Base-by-base conservation (phyloP, 2,888 invertebrate species). In the Cinara cedri region DNA sequence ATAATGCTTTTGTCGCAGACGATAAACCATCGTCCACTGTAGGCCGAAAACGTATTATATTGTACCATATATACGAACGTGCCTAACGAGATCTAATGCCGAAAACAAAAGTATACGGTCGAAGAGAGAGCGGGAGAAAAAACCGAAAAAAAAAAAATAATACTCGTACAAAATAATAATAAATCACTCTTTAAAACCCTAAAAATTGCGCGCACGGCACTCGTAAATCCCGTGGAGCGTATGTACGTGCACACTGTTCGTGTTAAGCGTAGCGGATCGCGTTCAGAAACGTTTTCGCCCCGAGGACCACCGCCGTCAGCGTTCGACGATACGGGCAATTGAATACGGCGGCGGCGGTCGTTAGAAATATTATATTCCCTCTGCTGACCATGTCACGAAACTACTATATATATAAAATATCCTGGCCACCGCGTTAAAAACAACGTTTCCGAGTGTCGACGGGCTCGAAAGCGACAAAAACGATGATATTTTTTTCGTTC, bases 391-490 rank as follows among this genome's bases (percentile, higher is more conserved):
- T 6, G 34, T 34, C 34, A n/a, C n/a, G 34, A 6, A 3, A 34
- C 34, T 34, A 34, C 3, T 34, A 34, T 34, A 34, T 60, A 60
- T 14, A 57, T 21, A 49, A n/a, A n/a, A 9, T 51, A 57, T 57
- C 13, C 3, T 8, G 16, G 8, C 1, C 14, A 1, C 16, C 14
- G 8, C 16, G 26, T 3, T 26, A 24, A 60, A 60, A 26, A 60
- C 60, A n/a, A n/a, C 9, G 13, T 62, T n/a, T 26, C 13, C 19
- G n/a, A 63, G 19, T 55, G 55, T 71, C 55, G 71, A 42, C 55
- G 14, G n/a, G 34, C 14, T 14, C 8, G 42, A 26, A 42, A 49
- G 55, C 55, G 42, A 55, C 34, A 54, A 55, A 42, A 71, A 42
- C 70, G 26, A 34, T 34, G n/a, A n/a, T n/a, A n/a, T n/a, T n/a